Evolutionary conservation across 2,888 invertebrate genomes (phyloP), one percentile per base, ranked within the genome.

Genomic region (Eupithecia tripunctaria): DNA sequence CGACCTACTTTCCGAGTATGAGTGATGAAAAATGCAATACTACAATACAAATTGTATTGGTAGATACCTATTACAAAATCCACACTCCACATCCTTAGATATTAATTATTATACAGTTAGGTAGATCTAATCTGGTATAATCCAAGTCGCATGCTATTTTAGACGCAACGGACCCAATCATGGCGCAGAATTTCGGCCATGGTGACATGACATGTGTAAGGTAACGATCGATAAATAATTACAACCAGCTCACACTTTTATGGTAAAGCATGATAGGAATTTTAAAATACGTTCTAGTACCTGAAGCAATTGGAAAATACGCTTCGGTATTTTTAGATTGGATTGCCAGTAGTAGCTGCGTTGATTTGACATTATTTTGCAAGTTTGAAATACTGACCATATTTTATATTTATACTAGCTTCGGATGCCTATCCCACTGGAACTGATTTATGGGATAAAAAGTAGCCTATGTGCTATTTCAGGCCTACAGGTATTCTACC

Each of bases 311-410:
- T n/a, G 62, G 21, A 36, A 32, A 32, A 12, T 32, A 63, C 32
- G 36, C 62, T 32, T 63, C 32, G 62, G 62, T 63, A 63, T 63
- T 63, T 63, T 63, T 63, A 32, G 62, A 63, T 63, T 63, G 62
- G 62, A 18, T 32, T 32, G 56, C 25, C 21, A 25, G 21, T 25
- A 56, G 56, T 56, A 56, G 12, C 21, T 5, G 56, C 3, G 25
- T 56, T 56, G 21, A 25, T 56, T 56, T 21, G 12, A 25, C 25
- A 56, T 56, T 56, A 25, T 51, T 21, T 51, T 14, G 56, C 25
- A 51, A 51, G 12, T 47, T 7, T 8, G 12, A 10, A 21, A 56
- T 56, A 25, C 14, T 56, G 47, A 47, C 10, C 47, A 7, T 43
- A 47, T 56, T 56, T 56, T 12, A 56, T 25, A n/a, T n/a, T n/a